Evolutionary conservation across 1,140 invertebrate species (phyloP), one percentile per base, ranked within the genome.

Genomic region (Camponotus floridanus): DNA sequence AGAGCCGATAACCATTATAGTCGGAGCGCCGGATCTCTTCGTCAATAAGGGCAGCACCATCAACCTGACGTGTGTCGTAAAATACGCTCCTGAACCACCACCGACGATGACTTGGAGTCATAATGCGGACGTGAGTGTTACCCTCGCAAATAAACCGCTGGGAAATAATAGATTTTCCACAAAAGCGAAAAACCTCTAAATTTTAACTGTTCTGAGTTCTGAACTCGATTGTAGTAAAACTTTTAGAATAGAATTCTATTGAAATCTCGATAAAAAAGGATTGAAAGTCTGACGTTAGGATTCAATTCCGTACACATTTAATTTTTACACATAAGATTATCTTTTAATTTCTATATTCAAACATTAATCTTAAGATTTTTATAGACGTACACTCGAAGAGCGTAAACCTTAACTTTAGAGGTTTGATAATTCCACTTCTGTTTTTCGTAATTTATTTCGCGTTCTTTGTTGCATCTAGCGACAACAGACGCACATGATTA

Each of bases 11-110:
- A 97, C 97, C 65, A 93, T 95, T 68, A 96, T 97, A 92, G 94
- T 96, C 31, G 97, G 96, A 74, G 96, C 95, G 1, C 95, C 96
- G 36, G 96, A 97, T 89, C 95, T 97, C 81, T 97, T 96, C 92
- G 96, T 97, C 78, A 96, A 97, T 94, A 96, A 96, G 79, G 96
- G 96, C 6, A 97, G 96, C 84, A 97, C 96, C 45, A 97, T 97
- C 88, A 97, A 97, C 94, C 93, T 97, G 70, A 97, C 96, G 2
- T 97, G 97, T 90, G 95, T 96, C 36, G 96, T 97, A 51, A 96
- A 95, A 88, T 96, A 96, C 85, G 96, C 96, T 18, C 96, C 96
- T 13, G 96, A 97, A 87, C 96, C 97, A 64, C 96, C 97, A 5
- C 95, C 95, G 21, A 95, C 95, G 88, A 97, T 97, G 89, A 95